phyloP scores from a whole-genome alignment of 2,888 invertebrate genomes.

The Acleris laterana region DNA sequence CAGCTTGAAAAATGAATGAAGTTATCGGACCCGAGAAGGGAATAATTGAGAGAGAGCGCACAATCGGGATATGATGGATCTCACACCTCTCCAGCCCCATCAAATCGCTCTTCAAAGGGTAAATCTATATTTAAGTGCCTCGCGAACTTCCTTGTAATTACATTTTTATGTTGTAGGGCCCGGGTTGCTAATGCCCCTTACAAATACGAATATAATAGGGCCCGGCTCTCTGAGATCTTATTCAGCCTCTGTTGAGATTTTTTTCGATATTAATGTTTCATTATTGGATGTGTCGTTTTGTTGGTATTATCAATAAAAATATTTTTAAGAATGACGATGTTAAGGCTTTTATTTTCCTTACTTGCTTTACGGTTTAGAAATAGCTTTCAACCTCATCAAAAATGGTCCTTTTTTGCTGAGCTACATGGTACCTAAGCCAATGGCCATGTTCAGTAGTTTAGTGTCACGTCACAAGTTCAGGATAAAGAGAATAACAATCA shows the following conservation, averaged over 20 bases:
- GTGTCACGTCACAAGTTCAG: no score
- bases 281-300: slow-evolving; percentile 30
- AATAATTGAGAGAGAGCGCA: slow-evolving; percentile 71
- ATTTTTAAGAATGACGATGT: not conserved
- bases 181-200: slow-evolving; percentile 66
- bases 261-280: slow-evolving; percentile 36
- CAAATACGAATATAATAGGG: slow-evolving; percentile 78
- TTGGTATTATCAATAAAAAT: slow-evolving; percentile 14
- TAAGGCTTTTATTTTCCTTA: not conserved
- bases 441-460: no score
- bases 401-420: no score
- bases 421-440: no score
- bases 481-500: no score
- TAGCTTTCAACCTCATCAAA: not conserved
- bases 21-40: slow-evolving; percentile 67
- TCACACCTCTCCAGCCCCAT: slow-evolving; percentile 73
- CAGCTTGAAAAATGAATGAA: slow-evolving; percentile 74
- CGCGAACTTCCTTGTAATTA: slow-evolving; percentile 75
- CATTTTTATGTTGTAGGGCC: slow-evolving; percentile 76
- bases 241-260: slow-evolving; percentile 45
- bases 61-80: slow-evolving; percentile 80
- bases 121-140: slow-evolving; percentile 82
- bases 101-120: slow-evolving; percentile 77
- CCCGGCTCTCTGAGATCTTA: slow-evolving; percentile 54
- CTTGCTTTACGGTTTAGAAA: not conserved